A percentile compares a stretch with the other conserved stretches of the same genome.
These are phyloP conservation scores for Remorina albescens DNA, from an alignment of 2,797 vertebrate species.

Conservation along the genomic window DNA sequence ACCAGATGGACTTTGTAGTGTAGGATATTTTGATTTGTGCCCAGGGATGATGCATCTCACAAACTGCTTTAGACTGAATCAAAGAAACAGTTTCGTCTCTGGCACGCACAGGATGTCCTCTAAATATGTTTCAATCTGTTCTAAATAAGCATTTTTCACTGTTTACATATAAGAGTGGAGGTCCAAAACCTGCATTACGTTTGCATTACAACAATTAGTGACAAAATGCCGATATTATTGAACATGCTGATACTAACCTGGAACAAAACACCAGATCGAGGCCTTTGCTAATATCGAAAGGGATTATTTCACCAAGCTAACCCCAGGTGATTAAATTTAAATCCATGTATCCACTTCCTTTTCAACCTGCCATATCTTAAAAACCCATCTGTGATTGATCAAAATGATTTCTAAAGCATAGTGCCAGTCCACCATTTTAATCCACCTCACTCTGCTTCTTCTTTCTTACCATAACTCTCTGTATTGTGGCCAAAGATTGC, in stretches of 20 bases:
- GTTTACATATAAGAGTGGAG: neutral
- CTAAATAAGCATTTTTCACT: neutral
- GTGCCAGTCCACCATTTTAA: constrained; percentile 55
- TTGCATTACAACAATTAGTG: no score
- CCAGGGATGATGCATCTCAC: constrained; percentile 50
- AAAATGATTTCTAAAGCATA: constrained; percentile 50
- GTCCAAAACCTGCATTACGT: neutral
- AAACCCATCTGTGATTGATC: constrained; percentile 56
- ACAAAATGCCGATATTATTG: neutral
- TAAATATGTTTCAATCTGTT: neutral
- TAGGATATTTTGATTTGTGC: constrained; percentile 58
- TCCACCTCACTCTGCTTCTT: constrained; percentile 35
- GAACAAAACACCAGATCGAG: constrained; percentile 17
- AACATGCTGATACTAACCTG: constrained; percentile 10
- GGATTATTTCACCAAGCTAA: constrained; percentile 31
- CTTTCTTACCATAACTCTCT: constrained; percentile 39
- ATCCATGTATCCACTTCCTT: constrained; percentile 33
- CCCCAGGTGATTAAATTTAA: constrained; percentile 41
- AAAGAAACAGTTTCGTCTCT: constrained; percentile 51
- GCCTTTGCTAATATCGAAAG: constrained; percentile 17
- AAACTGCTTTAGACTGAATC: constrained; percentile 34
- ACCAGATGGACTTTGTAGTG: constrained; percentile 73
- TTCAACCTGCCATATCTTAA: constrained; percentile 38
- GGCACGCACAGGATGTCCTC: constrained; percentile 33
- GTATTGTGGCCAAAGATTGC: constrained; percentile 64